Evolutionary conservation across 2,797 vertebrate genomes (phyloP).

Genomic region (Synaphobranchus kaupii): DNA sequence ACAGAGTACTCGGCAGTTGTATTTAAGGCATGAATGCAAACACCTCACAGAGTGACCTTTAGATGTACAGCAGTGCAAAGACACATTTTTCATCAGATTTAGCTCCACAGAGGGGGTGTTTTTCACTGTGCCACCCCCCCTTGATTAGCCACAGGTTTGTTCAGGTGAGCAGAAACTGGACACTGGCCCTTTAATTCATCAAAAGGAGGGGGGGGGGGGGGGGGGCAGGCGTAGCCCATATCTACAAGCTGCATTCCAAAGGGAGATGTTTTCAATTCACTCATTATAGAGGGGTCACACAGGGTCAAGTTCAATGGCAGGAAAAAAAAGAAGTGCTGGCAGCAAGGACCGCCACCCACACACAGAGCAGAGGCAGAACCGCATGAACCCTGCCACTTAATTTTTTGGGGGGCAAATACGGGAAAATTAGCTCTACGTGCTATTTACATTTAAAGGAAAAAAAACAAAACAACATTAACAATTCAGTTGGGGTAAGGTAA

Average conservation of each 20-base stretch:
- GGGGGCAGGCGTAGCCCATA: slow-evolving; percentile 77
- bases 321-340: slow-evolving; percentile 85
- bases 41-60: slow-evolving; percentile 2
- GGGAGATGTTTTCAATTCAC: slow-evolving; percentile 99
- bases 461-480: slow-evolving; percentile 74
- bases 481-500: slow-evolving; percentile 82
- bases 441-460: slow-evolving; percentile 84
- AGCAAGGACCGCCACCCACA: slow-evolving; percentile 83
- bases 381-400: slow-evolving; percentile 85
- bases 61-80: neutral
- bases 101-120: slow-evolving; percentile 35
- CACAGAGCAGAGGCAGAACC: slow-evolving; percentile 78
- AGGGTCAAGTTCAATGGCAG: slow-evolving; percentile 98
- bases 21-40: slow-evolving; percentile 44
- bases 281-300: slow-evolving; percentile 93
- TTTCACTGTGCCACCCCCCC: slow-evolving; percentile 33
- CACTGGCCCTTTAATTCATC: slow-evolving; percentile 87
- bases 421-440: slow-evolving; percentile 88
- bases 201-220: slow-evolving; percentile 63
- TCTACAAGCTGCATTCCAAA: slow-evolving; percentile 93
- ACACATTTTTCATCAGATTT: slow-evolving; percentile 4
- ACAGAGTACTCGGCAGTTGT: slow-evolving; percentile 26
- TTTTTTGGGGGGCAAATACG: slow-evolving; percentile 81
- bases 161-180: slow-evolving; percentile 67
- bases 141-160: slow-evolving; percentile 39